Evolutionary conservation across 2,113 vertebrate species (phyloP), one percentile per base, ranked within the genome.

Genomic region (Hippocampus mohnikei): DNA sequence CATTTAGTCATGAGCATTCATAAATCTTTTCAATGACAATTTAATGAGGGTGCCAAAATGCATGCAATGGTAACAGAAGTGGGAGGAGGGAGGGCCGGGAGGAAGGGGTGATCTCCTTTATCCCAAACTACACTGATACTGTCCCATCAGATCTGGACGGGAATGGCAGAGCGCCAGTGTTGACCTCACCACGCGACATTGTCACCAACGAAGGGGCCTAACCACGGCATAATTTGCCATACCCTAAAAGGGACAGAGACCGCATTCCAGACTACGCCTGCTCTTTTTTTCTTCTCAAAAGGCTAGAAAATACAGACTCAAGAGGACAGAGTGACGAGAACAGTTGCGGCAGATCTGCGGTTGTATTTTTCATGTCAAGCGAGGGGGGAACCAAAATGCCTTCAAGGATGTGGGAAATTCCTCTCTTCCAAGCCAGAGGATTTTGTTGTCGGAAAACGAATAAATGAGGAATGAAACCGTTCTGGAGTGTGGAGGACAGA

Each of bases 291-390:
- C 79, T 76, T 48, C 3, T 16, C 5, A 48, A 48, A 48, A 48
- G 20, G 70, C 1, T n/a, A 76, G n/a, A 66, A 59, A 58, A 48
- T 63, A 80, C 50, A 61, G 50, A 70, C 81, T 70, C 71, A 77
- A 81, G 72, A 50, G 62, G 66, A 68, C 60, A 0, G 50, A 66
- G 46, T 42, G 23, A 52, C 77, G 65, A 37, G 53, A 75, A 33
- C 78, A 80, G 79, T 79, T 76, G 76, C 72, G 78, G 80, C 74
- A 69, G 73, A 59, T 80, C 76, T 70, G 77, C 2, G 60, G 80
- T 78, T 76, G 62, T 73, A 75, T 78, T 81, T 86, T 83, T 85
- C 59, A 77, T 76, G 77, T 79, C 40, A 66, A 78, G 73, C 81
- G 71, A 83, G 86, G 81, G 81, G 66, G 71, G 13, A 48, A 78